Percentiles rank a stretch among this genome's conserved stretches.
Evolutionary conservation across 2,888 invertebrate genomes (phyloP).

Genomic region (Conomelus anceps): DNA sequence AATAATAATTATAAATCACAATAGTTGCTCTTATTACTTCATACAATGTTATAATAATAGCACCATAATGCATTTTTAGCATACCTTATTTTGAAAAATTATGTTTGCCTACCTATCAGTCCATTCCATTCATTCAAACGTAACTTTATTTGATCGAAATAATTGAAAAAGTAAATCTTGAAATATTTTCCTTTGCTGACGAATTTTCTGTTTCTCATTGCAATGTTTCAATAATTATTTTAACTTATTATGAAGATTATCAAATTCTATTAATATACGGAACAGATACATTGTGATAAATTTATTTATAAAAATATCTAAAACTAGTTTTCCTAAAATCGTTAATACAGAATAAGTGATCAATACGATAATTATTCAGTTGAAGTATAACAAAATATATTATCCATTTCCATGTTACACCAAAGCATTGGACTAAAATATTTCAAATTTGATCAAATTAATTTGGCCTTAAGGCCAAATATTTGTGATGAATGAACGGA

Average conservation of each 20-base stretch:
- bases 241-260: neutral
- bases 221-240: neutral
- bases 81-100: neutral
- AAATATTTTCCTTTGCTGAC: neutral
- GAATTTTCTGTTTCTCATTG: neutral
- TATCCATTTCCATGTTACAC: neutral
- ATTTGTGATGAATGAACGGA: neutral
- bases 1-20: neutral
- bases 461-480: no score
- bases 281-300: neutral
- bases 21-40: neutral
- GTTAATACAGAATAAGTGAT: neutral
- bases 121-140: neutral
- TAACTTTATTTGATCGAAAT: neutral
- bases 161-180: neutral
- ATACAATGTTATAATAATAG: neutral
- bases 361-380: neutral
- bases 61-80: neutral
- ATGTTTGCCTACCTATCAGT: neutral
- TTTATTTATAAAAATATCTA: neutral
- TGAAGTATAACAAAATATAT: neutral
- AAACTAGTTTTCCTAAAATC: neutral
- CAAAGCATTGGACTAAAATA: neutral
- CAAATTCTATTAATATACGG: neutral
- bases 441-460: neutral